These are phyloP conservation scores for Ridgeia piscesae DNA, from an alignment of 1,140 invertebrate species.

Conservation along the genomic window DNA sequence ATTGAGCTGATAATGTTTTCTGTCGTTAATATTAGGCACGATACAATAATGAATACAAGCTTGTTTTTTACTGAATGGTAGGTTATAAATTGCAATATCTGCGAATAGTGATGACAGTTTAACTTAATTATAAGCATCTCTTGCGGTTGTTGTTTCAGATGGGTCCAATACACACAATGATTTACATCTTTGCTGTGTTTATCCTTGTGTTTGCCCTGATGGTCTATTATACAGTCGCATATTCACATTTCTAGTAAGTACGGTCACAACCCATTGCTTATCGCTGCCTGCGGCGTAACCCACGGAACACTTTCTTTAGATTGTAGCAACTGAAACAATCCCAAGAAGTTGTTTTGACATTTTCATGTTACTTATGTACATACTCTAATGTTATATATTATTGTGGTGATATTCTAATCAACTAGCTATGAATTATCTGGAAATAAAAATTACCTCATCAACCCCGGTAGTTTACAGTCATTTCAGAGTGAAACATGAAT, in stretches of 20 bases:
- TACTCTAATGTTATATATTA: background rate
- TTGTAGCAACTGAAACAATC: background rate
- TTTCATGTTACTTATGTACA: background rate
- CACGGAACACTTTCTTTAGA: background rate
- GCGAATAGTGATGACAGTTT: too few relatives aligned
- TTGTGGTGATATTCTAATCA: too few relatives aligned
- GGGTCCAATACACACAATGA: slow-evolving; percentile 3
- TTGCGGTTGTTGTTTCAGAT: slow-evolving; percentile 10
- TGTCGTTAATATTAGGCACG: too few relatives aligned
- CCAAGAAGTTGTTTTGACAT: background rate
- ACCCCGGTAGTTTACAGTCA: too few relatives aligned
- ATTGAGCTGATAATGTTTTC: too few relatives aligned
- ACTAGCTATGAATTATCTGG: too few relatives aligned
- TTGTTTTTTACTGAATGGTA: too few relatives aligned
- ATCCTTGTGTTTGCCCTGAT: slow-evolving; percentile 2
- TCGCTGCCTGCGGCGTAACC: background rate
- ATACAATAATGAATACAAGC: too few relatives aligned
- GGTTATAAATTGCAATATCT: too few relatives aligned
- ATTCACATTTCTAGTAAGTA: slow-evolving; percentile 22
- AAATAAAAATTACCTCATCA: too few relatives aligned
- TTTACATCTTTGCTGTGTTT: slow-evolving; percentile 16
- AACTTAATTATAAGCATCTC: too few relatives aligned
- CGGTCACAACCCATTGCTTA: background rate
- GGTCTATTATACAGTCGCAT: slow-evolving; percentile 17
- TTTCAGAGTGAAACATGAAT: background rate